A percentile compares a stretch with the other conserved stretches of the same genome.
Evolutionary conservation across 2,113 vertebrate species (phyloP).

Genomic region (Callipepla squamata): DNA sequence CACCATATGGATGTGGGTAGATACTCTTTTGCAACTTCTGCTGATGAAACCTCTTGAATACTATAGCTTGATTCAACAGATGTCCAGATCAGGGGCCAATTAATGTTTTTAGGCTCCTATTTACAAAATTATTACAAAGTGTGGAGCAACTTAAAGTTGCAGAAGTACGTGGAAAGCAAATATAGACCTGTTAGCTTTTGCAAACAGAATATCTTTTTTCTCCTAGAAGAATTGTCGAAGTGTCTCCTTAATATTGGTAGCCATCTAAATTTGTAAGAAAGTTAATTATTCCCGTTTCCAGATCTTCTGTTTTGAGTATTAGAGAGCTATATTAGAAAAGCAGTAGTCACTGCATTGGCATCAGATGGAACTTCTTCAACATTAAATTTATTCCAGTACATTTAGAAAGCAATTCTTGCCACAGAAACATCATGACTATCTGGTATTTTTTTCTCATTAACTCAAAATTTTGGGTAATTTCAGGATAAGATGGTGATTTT

Average conservation of each 20-base stretch:
- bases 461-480: background rate
- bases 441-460: constrained; percentile 13
- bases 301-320: background rate
- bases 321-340: background rate
- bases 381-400: constrained; percentile 24
- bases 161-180: background rate
- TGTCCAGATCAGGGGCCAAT: constrained; percentile 1
- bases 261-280: background rate
- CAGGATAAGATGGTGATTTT: constrained; percentile 2
- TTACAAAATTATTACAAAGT: background rate
- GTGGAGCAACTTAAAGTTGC: background rate
- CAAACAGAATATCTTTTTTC: constrained; percentile 21
- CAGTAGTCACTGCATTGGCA: background rate
- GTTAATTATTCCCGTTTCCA: constrained; percentile 22
- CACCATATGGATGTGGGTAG: background rate
- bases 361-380: constrained; percentile 31
- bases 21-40: background rate
- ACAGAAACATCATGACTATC: background rate
- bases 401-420: constrained; percentile 52
- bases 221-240: background rate
- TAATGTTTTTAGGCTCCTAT: background rate
- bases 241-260: background rate
- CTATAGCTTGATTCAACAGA: background rate
- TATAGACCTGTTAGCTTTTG: background rate
- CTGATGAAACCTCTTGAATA: background rate